Base-by-base conservation (phyloP, 2,797 vertebrate species). In the Apogon talboti region DNA sequence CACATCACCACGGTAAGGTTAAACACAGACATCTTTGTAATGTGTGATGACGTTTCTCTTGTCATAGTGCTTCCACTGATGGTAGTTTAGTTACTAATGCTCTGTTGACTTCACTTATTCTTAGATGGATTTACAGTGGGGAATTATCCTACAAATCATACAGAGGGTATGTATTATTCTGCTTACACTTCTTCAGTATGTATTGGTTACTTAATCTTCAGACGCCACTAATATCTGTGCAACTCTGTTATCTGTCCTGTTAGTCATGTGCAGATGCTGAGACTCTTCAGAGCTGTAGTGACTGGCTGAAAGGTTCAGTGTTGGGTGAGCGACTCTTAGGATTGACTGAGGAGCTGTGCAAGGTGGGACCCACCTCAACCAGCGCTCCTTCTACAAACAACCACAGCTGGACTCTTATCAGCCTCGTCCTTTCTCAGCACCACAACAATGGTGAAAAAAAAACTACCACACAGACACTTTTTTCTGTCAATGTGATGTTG, bases 301-400 rank as follows among this genome's bases (percentile, higher is more conserved):
- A 89, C 63, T 99, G 98, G 98, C 90, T 99, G 63, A 98, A 95
- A 90, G 98, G 97, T 66, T 91, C 95, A 0, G 81, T 92, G 6
- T 89, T 99, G 66, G 98, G 98, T 14, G 94, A 96, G 66, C 95
- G 87, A 65, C 91, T 99, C 76, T 92, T 97, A 37, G 79, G 81
- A 71, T 81, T 99, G 90, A 91, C 95, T 15, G 90, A 93, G 75
- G 92, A 94, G 74, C 91, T 99, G 42, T 99, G 96, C 84, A 90
- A 84, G 42, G 71, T 91, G 47, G 88, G 92, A 57, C 77, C 90
- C 54, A 86, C 89, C 81, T 71, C 89, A 4, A 9, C 67, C 11
- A 16, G 53, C 47, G 43, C 85, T 16, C 90, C 91, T 42, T 73
- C 89, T 13, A 60, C 81, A 37, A 91, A 91, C 90, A 90, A 89